Base-by-base conservation (phyloP, 2,797 vertebrate species). In the Bovichtus variegatus region DNA sequence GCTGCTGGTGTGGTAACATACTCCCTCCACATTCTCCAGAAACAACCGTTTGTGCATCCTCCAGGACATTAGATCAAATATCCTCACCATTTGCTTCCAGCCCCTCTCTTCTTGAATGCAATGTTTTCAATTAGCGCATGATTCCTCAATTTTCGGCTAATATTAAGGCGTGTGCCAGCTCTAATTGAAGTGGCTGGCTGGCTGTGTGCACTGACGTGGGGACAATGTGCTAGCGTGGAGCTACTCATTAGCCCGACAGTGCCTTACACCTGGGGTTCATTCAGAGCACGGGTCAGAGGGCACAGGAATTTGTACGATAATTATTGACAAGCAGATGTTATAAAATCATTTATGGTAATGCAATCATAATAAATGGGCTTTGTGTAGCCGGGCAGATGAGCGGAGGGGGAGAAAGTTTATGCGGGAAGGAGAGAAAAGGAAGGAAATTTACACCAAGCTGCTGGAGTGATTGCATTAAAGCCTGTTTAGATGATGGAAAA, bases 281-380 rank as follows among this genome's bases (percentile, higher is more conserved):
- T 82, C 86, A 78, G 90, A 87, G 88, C 85, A 71, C 49, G 83
- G 94, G 93, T 94, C 91, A 93, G 76, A 89, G 94, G 92, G 78
- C 87, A 62, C 58, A 27, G 75, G 86, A 89, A 91, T 94, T 89
- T 87, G 89, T 87, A 85, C 77, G 74, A 89, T 94, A 93, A 95
- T 95, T 95, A 95, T 94, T 94, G 92, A 94, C 86, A 93, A 94
- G 92, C 93, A 95, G 91, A 95, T 93, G 94, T 93, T 95, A 93
- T 94, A 94, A 94, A 95, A 94, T 95, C 92, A 94, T 94, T 94
- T 94, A 95, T 95, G 95, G 67, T 94, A 95, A 96, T 95, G 94
- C 87, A 94, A 94, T 94, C 93, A 93, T 94, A 93, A 94, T 91
- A 91, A 93, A 94, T 77, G 88, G 83, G 81, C 85, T 91, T 90